A percentile compares a stretch with the other conserved stretches of the same genome.
Evolutionary conservation across 2,888 invertebrate species (phyloP).

Genomic region (Heteromurus nitidus): DNA sequence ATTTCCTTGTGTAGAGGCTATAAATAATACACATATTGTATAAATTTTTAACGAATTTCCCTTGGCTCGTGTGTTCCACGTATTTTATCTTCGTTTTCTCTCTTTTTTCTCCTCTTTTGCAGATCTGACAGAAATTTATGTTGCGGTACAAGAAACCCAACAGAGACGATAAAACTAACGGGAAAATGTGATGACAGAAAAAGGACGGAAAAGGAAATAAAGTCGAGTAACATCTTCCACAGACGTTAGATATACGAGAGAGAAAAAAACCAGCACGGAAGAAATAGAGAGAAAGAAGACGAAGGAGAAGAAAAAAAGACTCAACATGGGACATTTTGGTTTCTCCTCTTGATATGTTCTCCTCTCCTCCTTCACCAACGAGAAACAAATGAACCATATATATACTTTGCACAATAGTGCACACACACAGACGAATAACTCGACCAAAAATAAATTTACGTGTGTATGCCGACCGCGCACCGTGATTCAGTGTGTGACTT

Average conservation of each 20-base stretch:
- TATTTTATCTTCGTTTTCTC: slow-evolving; percentile 10
- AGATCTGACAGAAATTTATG: slow-evolving; percentile 65
- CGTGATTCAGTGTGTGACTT: slow-evolving; percentile 40
- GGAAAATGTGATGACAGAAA: slow-evolving; percentile 66
- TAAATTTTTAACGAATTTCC: slow-evolving; percentile 52
- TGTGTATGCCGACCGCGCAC: slow-evolving; percentile 7
- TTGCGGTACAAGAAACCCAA: slow-evolving; percentile 66
- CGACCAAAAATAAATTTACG: slow-evolving; percentile 7
- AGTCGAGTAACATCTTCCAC: slow-evolving; percentile 45
- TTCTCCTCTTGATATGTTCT: background rate
- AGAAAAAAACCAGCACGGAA: slow-evolving; percentile 7
- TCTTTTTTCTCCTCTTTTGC: slow-evolving; percentile 36
- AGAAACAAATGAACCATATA: slow-evolving; percentile 61
- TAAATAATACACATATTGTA: slow-evolving; percentile 57
- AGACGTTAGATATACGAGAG: slow-evolving; percentile 21
- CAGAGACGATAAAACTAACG: slow-evolving; percentile 61
- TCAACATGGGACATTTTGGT: slow-evolving; percentile 19
- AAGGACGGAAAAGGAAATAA: slow-evolving; percentile 59
- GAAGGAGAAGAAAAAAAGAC: slow-evolving; percentile 1
- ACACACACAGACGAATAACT: slow-evolving; percentile 1
- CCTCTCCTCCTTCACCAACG: slow-evolving; percentile 13
- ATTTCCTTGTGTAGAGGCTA: slow-evolving; percentile 26
- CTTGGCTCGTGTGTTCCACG: slow-evolving; percentile 29
- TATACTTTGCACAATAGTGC: slow-evolving; percentile 26
- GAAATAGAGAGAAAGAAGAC: slow-evolving; percentile 6